These are phyloP conservation scores for Gobio gobio DNA, from an alignment of 2,113 vertebrate genomes.

Conservation along the genomic window DNA sequence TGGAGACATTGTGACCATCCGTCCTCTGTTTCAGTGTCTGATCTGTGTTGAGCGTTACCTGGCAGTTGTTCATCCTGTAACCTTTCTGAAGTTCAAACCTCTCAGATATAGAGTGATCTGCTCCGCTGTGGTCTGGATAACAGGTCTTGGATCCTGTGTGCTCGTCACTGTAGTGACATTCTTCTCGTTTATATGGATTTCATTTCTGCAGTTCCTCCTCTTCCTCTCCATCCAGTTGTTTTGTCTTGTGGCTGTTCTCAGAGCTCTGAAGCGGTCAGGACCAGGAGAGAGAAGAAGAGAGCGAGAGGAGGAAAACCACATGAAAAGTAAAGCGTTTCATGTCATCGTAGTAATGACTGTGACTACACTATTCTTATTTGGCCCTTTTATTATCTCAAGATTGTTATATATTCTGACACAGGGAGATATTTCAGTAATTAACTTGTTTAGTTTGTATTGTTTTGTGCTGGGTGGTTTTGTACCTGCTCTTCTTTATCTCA, in stretches of 20 bases:
- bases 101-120: not conserved
- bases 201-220: not conserved
- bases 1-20: not conserved
- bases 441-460: not conserved
- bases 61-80: not conserved
- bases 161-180: not conserved
- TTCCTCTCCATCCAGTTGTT: not conserved
- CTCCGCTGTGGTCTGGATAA: not conserved
- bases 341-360: not conserved
- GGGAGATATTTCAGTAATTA: not conserved
- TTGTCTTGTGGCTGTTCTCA: not conserved
- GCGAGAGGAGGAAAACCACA: not conserved
- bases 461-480: not conserved
- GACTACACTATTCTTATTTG: not conserved
- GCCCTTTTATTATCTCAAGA: not conserved
- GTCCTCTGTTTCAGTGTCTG: conserved; percentile 1
- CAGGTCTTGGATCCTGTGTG: not conserved
- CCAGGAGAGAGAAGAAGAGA: not conserved
- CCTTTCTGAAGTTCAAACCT: not conserved
- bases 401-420: not conserved
- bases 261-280: conserved; percentile 1
- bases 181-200: not conserved
- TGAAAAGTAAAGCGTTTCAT: not conserved
- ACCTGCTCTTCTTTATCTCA: not conserved
- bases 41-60: not conserved